Evolutionary conservation across 2,797 vertebrate genomes (phyloP).

Genomic region (Saxicola maurus): DNA sequence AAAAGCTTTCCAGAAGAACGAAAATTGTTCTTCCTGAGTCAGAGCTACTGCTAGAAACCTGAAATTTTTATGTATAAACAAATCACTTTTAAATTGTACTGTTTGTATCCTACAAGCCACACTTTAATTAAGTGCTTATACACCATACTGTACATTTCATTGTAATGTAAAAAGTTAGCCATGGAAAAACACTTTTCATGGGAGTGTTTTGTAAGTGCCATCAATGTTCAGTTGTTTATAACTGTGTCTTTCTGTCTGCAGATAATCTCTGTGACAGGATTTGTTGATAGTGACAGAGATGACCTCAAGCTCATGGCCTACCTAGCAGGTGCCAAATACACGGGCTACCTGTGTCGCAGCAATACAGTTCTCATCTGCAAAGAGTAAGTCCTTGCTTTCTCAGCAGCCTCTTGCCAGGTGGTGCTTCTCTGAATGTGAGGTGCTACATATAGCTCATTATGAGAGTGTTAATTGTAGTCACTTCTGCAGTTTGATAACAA

Average conservation of each 20-base stretch:
- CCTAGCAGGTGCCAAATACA: slow-evolving; percentile 91
- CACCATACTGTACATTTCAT: background rate
- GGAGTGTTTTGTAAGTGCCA: background rate
- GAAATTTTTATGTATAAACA: background rate
- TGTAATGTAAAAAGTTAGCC: background rate
- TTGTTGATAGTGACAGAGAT: slow-evolving; percentile 91
- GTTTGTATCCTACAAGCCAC: background rate
- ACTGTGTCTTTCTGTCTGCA: slow-evolving; percentile 36
- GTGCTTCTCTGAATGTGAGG: background rate
- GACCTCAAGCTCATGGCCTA: slow-evolving; percentile 96
- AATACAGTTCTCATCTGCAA: slow-evolving; percentile 97
- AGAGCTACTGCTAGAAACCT: background rate
- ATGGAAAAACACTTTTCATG: background rate
- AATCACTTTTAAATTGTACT: background rate
- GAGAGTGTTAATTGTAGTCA: background rate
- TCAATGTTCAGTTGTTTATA: background rate
- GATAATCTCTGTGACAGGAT: slow-evolving; percentile 96
- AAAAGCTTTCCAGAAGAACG: background rate
- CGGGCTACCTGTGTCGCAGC: slow-evolving; percentile 92
- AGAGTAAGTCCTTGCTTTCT: slow-evolving; percentile 79
- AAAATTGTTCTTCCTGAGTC: background rate
- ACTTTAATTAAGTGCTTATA: background rate
- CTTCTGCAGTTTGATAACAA: background rate
- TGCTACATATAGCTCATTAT: background rate
- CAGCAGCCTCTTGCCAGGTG: background rate